Evolutionary conservation across 2,888 invertebrate species (phyloP), one percentile per base, ranked within the genome.

Genomic region (Coleophora flavipennella): DNA sequence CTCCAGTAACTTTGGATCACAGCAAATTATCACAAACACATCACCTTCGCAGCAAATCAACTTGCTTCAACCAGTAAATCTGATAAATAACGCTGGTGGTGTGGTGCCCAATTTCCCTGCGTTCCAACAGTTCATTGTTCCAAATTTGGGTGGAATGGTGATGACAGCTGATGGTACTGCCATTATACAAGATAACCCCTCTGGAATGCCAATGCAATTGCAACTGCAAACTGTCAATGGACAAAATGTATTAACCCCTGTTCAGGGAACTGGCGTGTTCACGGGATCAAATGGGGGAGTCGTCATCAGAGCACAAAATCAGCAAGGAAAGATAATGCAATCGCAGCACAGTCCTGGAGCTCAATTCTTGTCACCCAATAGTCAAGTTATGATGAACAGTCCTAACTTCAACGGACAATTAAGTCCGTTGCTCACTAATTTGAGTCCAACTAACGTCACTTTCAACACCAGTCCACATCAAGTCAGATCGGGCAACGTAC

Each of bases 101-200:
- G 89, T 91, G 42, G 89, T 92, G 49, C 90, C 91, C 36, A 92
- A 92, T 62, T 91, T 92, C 62, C 92, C 92, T 0, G 89, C 91
- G 0, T 91, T 92, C 52, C 94, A 94, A 62, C 94, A 94, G 60
- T 91, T 94, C 54, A 90, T 94, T 38, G 90, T 94, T 40, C 94
- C 94, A 9, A 93, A 94, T 50, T 75, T 92, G 2, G 89, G 92
- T 10, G 92, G 94, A 1, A 90, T 94, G 90, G 91, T 95, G 1
- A 92, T 94, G 92, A 90, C 92, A 8, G 90, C 93, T 0, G 92
- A 92, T 57, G 91, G 91, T 25, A 90, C 93, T 0, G 92, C 93
- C 0, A 85, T 94, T 34, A 86, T 94, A 33, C 92, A 91, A 62
- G 92, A 92, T 48, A 87, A 89, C 13, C 85, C 89, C 0, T 88